These are phyloP conservation scores for Ferrisia virgata DNA, from an alignment of 2,888 invertebrate genomes.

Conservation along the genomic window DNA sequence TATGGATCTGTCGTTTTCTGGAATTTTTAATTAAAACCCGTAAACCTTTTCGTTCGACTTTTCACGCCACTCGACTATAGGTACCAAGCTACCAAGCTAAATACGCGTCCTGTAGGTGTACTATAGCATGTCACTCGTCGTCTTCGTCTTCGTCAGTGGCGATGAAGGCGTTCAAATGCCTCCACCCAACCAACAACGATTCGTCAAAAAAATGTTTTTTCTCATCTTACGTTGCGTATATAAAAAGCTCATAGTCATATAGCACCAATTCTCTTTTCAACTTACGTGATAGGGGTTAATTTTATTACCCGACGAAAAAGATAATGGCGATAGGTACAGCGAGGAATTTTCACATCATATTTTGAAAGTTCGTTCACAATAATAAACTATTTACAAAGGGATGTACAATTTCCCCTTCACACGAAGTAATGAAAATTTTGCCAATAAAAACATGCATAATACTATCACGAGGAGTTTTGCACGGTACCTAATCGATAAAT, in stretches of 20 bases:
- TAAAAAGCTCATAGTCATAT: neutral
- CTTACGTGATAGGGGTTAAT: constrained; percentile 1
- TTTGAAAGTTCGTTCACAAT: neutral
- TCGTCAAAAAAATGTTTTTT: neutral
- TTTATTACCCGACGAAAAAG: neutral
- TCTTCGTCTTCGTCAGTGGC: too few relatives aligned
- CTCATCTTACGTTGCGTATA: neutral
- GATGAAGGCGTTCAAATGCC: neutral
- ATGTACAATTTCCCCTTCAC: too few relatives aligned
- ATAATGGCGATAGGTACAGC: neutral
- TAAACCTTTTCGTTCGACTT: constrained; percentile 37
- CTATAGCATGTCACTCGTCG: too few relatives aligned
- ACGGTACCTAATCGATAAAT: too few relatives aligned
- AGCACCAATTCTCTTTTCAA: neutral
- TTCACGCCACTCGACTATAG: neutral
- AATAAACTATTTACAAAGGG: too few relatives aligned
- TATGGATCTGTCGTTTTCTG: constrained; percentile 40
- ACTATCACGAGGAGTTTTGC: too few relatives aligned
- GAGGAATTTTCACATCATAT: neutral
- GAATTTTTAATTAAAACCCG: constrained; percentile 43
- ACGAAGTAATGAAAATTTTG: too few relatives aligned
- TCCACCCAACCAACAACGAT: neutral
- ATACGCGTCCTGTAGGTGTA: neutral
- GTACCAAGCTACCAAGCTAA: too few relatives aligned
- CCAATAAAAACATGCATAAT: too few relatives aligned